These are phyloP conservation scores for Dreissena polymorpha DNA, from an alignment of 1,140 invertebrate genomes.

Conservation along the genomic window DNA sequence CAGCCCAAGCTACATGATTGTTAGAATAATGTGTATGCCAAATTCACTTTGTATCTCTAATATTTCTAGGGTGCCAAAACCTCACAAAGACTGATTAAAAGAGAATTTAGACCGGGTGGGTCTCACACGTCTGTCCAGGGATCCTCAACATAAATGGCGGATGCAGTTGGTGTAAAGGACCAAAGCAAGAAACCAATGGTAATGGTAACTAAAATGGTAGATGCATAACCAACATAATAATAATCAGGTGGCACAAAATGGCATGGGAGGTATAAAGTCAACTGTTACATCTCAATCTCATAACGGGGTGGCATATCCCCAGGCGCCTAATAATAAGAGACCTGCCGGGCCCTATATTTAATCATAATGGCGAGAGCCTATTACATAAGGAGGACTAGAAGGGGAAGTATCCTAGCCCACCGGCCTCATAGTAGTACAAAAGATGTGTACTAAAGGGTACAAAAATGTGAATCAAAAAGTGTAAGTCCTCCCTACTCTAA, in stretches of 20 bases:
- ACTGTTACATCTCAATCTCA: no score
- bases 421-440: no score
- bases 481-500: not conserved
- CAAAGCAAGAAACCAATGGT: slow-evolving; percentile 3
- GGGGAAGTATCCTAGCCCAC: no score
- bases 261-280: no score
- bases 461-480: no score
- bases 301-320: not conserved
- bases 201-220: slow-evolving; percentile 1
- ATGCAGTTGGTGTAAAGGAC: slow-evolving; percentile 1
- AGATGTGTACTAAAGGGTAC: no score
- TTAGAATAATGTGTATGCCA: not conserved
- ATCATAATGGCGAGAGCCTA: no score
- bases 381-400: no score
- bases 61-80: slow-evolving; percentile 9
- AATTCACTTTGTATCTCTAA: not conserved
- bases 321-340: not conserved
- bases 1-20: slow-evolving; percentile 11
- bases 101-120: not conserved
- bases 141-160: slow-evolving; percentile 6
- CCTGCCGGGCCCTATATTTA: slow-evolving; percentile 1
- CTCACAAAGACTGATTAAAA: slow-evolving; percentile 1
- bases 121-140: slow-evolving; percentile 11
- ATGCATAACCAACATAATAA: slow-evolving; percentile 5
- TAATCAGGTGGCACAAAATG: slow-evolving; percentile 1